These are phyloP conservation scores for Helicorthomorpha holstii DNA, from an alignment of 1,140 invertebrate species.

Conservation along the genomic window DNA sequence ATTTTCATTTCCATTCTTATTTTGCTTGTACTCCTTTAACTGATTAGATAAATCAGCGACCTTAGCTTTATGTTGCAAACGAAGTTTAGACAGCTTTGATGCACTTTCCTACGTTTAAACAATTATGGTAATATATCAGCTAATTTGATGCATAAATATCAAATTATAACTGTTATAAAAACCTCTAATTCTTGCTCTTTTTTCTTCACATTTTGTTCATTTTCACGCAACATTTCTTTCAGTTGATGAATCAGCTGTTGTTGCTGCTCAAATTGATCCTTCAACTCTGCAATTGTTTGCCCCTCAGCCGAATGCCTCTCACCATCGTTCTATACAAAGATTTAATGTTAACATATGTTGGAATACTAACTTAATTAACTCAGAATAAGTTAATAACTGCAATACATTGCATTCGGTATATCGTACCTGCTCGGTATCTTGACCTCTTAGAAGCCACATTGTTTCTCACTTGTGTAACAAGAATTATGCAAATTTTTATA, in stretches of 20 bases:
- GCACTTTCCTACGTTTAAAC: slow-evolving; percentile 22
- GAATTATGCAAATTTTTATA: no score
- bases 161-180: slow-evolving; percentile 2
- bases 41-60: slow-evolving; percentile 19
- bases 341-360: no score
- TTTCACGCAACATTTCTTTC: slow-evolving; percentile 24
- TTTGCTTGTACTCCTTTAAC: slow-evolving; percentile 20
- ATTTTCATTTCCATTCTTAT: no score
- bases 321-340: no score
- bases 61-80: slow-evolving; percentile 26
- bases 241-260: slow-evolving; percentile 25
- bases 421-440: no score
- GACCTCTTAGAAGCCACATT: no score
- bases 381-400: no score
- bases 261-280: slow-evolving; percentile 24
- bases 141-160: not conserved
- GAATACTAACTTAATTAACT: no score
- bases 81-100: slow-evolving; percentile 25
- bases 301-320: no score
- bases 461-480: no score
- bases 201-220: slow-evolving; percentile 20
- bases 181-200: slow-evolving; percentile 21
- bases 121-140: not conserved
- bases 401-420: no score
- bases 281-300: slow-evolving; percentile 7